Conservation (phyloP, 1,140 invertebrate species). For the Odontomachus brunneus region DNA sequence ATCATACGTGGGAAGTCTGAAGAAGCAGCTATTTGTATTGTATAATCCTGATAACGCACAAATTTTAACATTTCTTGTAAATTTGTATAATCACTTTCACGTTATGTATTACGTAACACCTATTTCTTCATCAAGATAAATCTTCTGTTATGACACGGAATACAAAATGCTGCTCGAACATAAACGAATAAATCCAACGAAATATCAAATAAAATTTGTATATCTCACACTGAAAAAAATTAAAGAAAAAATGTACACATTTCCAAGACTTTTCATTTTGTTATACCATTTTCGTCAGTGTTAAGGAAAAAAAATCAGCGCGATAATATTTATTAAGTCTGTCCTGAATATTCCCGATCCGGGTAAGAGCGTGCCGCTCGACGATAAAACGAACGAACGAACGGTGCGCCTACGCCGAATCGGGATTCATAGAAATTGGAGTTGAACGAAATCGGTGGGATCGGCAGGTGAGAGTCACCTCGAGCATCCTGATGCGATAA, state of each 20-base stretch:
- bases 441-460: constrained; percentile 19
- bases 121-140: background rate
- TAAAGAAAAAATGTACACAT: background rate
- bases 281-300: too few relatives aligned
- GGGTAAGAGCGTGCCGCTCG: constrained; percentile 12
- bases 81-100: too few relatives aligned
- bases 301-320: background rate
- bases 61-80: background rate
- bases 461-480: constrained; percentile 31
- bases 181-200: background rate
- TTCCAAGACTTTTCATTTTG: background rate
- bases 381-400: constrained; percentile 4
- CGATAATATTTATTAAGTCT: background rate
- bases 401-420: constrained; percentile 5
- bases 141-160: background rate
- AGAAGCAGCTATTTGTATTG: too few relatives aligned
- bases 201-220: background rate
- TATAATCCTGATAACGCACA: background rate
- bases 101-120: too few relatives aligned
- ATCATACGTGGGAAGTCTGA: background rate
- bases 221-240: too few relatives aligned
- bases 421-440: constrained; percentile 37
- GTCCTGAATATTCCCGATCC: background rate
- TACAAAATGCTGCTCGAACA: too few relatives aligned
- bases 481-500: constrained; percentile 6